Conservation (phyloP, 2,888 invertebrate species). For the Muschampia plurimacula region DNA sequence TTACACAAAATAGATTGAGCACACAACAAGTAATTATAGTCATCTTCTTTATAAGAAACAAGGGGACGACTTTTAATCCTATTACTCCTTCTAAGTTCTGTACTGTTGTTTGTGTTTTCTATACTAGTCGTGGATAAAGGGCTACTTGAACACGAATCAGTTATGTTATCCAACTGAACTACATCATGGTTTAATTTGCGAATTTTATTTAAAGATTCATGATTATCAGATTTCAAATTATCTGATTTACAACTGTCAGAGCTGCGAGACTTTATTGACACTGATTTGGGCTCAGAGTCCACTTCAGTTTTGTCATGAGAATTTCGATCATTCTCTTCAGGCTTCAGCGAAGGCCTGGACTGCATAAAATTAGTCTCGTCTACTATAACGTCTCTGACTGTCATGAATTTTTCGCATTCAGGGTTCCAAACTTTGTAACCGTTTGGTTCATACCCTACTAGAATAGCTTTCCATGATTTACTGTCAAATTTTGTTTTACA, state of each 20-base stretch:
- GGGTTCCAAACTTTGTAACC: conserved; percentile 5
- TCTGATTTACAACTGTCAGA: not conserved
- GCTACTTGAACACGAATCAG: not conserved
- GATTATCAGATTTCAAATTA: not conserved
- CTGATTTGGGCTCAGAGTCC: not conserved
- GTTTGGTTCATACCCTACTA: not conserved
- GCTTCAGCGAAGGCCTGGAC: conserved; percentile 46
- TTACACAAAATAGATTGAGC: conserved; percentile 32
- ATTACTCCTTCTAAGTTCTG: conserved; percentile 13
- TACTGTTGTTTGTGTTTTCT: not conserved
- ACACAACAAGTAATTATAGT: conserved; percentile 39
- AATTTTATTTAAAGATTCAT: not conserved
- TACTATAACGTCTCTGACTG: conserved; percentile 56
- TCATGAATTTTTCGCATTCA: conserved; percentile 25
- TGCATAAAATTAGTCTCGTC: conserved; percentile 54
- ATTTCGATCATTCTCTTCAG: conserved; percentile 10
- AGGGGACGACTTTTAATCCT: conserved; percentile 11
- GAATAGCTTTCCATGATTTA: conserved; percentile 9
- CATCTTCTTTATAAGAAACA: conserved; percentile 7
- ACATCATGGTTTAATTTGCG: conserved; percentile 12
- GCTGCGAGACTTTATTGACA: not conserved
- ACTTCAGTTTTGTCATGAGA: not conserved
- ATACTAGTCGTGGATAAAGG: not conserved
- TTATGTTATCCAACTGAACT: conserved; percentile 10
- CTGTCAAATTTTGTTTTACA: not conserved